Percentiles rank a stretch among this genome's conserved stretches.
Evolutionary conservation across 2,888 invertebrate genomes (phyloP).

Genomic region (Stenichneumon culpator): DNA sequence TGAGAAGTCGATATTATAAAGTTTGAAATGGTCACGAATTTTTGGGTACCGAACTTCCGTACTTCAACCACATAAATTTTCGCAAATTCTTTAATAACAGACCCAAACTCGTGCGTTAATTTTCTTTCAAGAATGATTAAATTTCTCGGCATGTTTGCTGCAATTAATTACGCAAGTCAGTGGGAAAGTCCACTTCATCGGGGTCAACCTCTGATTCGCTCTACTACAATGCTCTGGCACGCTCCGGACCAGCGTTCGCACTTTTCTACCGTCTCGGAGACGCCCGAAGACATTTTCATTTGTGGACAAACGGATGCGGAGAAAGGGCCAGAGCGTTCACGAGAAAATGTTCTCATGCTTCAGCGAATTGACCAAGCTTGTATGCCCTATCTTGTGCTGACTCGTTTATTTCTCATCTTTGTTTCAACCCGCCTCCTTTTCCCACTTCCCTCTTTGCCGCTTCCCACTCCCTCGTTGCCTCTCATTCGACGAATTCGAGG

Average conservation of each 20-base stretch:
- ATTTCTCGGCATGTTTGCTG: background rate
- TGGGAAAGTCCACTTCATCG: background rate
- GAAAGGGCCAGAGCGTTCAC: conserved; percentile 23
- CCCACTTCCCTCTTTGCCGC: background rate
- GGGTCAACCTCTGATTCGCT: background rate
- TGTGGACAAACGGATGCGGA: conserved; percentile 36
- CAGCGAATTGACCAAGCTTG: conserved; percentile 12
- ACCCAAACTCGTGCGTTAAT: no score
- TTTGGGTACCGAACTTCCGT: no score
- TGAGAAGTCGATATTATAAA: no score
- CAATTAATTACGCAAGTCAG: background rate
- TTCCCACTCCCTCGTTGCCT: background rate
- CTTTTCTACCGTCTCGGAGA: background rate
- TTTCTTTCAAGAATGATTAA: background rate
- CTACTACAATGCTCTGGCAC: background rate
- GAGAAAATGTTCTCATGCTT: conserved; percentile 57
- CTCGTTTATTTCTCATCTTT: conserved; percentile 49
- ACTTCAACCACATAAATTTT: no score
- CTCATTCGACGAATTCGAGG: conserved; percentile 31
- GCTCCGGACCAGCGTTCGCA: background rate
- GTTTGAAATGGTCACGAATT: no score
- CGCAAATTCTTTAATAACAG: no score
- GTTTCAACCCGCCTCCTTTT: background rate
- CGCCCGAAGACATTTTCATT: conserved; percentile 56
- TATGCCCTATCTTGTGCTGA: conserved; percentile 46